Percentiles rank a stretch among this genome's conserved stretches.
phyloP scores from a whole-genome alignment of 2,888 invertebrate species.

The Epirrita christyi region DNA sequence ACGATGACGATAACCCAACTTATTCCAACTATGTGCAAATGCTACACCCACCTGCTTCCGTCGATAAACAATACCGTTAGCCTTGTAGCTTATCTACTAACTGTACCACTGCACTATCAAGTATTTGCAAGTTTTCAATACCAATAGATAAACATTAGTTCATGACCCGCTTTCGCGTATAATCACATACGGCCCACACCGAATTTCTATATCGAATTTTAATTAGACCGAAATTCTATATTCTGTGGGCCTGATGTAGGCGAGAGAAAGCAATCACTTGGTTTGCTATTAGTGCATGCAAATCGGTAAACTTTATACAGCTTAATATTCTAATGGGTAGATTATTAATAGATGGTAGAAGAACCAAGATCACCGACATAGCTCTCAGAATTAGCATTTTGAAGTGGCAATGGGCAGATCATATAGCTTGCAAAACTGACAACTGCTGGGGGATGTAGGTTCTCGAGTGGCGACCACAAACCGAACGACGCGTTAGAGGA shows the following conservation, averaged over 20 bases:
- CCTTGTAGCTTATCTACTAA: slow-evolving; percentile 49
- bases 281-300: slow-evolving; percentile 25
- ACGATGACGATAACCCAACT: slow-evolving; percentile 1
- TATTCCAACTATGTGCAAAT: slow-evolving; percentile 27
- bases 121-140: slow-evolving; percentile 17
- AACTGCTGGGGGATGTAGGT: too few relatives aligned
- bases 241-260: slow-evolving; percentile 10
- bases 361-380: too few relatives aligned
- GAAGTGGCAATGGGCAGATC: too few relatives aligned
- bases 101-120: slow-evolving; percentile 31
- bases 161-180: slow-evolving; percentile 22
- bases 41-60: slow-evolving; percentile 40
- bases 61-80: slow-evolving; percentile 48
- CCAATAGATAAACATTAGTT: slow-evolving; percentile 16
- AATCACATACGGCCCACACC: slow-evolving; percentile 10
- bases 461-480: too few relatives aligned
- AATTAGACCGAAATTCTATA: slow-evolving; percentile 26
- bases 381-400: too few relatives aligned
- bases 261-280: slow-evolving; percentile 21
- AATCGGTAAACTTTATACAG: slow-evolving; percentile 22
- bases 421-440: too few relatives aligned
- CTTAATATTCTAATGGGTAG: slow-evolving; percentile 25
- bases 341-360: too few relatives aligned
- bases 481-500: too few relatives aligned
- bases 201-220: neutral